phyloP scores from a whole-genome alignment of 2,113 vertebrate species.

The Mola mola region DNA sequence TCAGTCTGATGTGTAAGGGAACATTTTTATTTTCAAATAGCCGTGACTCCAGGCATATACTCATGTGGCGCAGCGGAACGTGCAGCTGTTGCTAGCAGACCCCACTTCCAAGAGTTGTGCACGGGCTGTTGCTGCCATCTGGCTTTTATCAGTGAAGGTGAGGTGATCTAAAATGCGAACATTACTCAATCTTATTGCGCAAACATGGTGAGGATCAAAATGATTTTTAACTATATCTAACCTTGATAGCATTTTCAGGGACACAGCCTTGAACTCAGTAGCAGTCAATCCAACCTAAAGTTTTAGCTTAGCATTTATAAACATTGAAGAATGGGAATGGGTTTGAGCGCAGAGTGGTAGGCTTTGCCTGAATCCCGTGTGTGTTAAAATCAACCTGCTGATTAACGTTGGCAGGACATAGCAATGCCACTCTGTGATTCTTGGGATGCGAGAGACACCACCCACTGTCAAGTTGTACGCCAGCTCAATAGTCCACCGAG shows the following conservation, averaged over 20 bases:
- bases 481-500: constrained; percentile 83
- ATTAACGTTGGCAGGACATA: constrained; percentile 70
- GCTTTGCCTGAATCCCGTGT: background rate
- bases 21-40: constrained; percentile 66
- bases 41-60: constrained; percentile 46
- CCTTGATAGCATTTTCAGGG: constrained; percentile 5
- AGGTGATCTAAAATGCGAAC: constrained; percentile 46
- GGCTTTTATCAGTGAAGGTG: constrained; percentile 57
- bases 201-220: constrained; percentile 22
- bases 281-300: constrained; percentile 1
- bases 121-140: constrained; percentile 67
- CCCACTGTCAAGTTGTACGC: constrained; percentile 85
- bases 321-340: background rate
- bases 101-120: constrained; percentile 63
- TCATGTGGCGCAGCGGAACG: constrained; percentile 54
- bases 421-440: constrained; percentile 57
- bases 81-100: constrained; percentile 71
- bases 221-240: background rate
- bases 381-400: constrained; percentile 51
- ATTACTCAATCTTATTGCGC: constrained; percentile 17
- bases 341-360: background rate
- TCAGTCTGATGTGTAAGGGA: constrained; percentile 36
- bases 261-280: constrained; percentile 7
- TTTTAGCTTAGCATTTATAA: background rate
- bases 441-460: constrained; percentile 75